Base-by-base conservation (phyloP, 2,888 invertebrate genomes). In the Trissoscelio sp. region DNA sequence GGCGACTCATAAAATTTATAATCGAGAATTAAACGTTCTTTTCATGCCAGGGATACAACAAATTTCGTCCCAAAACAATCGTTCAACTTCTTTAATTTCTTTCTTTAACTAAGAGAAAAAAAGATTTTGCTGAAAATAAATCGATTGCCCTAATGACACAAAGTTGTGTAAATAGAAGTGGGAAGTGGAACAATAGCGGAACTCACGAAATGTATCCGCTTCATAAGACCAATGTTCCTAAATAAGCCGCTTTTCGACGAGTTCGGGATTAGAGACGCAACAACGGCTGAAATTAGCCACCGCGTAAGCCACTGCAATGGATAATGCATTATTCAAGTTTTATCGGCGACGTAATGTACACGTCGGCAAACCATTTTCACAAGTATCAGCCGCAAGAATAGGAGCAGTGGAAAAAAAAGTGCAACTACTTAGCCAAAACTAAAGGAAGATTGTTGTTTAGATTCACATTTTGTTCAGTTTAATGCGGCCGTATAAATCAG, bases 71-170 rank as follows among this genome's bases (percentile, higher is more conserved):
- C 3, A 46, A 22, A 12, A 6, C 51, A n/a, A n/a, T n/a, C n/a
- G n/a, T n/a, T n/a, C n/a, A n/a, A n/a, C n/a, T n/a, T n/a, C n/a
- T n/a, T n/a, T n/a, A n/a, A n/a, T n/a, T n/a, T n/a, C n/a, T n/a
- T n/a, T 6, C 28, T 28, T 28, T 28, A 28, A 6, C 28, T 28
- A 28, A 28, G 28, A 5, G 9, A 31, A 7, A 1, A 7, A 9
- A 3, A 31, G 31, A 31, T 31, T 31, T 31, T 3, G 1, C 9
- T 31, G 9, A 7, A 37, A 75, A 75, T 58, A 46, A 82, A 83
- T 83, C 84, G 81, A 75, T 82, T 81, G 67, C 51, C 60, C 82
- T 84, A 85, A 84, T 70, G 83, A 83, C 80, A 81, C 82, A 28
- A 72, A 60, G 81, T 57, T 18, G 37, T 14, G 11, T 31, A 11